Percentiles rank a stretch among this genome's conserved stretches.
phyloP scores from a whole-genome alignment of 2,888 invertebrate genomes.

The Yponomeuta evonymella region DNA sequence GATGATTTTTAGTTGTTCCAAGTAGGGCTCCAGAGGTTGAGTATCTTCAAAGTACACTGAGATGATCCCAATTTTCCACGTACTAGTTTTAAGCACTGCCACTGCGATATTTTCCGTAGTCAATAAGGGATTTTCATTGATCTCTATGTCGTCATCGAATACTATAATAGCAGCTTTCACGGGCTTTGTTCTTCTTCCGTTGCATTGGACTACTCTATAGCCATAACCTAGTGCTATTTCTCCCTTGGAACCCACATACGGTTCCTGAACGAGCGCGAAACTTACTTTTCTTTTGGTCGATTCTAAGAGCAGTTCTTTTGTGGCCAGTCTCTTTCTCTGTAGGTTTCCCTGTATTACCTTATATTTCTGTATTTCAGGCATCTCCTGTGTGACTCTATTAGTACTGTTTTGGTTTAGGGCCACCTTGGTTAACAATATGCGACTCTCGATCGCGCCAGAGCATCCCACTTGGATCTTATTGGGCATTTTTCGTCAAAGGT shows the following conservation, averaged over 20 bases:
- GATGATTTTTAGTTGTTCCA: not conserved
- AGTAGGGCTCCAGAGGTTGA: conserved; percentile 17
- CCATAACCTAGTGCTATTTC: not conserved
- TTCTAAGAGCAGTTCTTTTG: conserved; percentile 20
- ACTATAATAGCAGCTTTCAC: conserved; percentile 21
- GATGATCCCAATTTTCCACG: conserved; percentile 5
- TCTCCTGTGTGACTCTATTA: too few species aligned
- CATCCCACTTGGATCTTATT: too few species aligned
- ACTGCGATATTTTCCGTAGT: conserved; percentile 12
- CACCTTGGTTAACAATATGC: too few species aligned
- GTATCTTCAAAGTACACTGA: conserved; percentile 18
- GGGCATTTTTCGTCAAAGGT: too few species aligned
- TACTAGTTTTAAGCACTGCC: not conserved
- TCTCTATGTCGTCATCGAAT: conserved; percentile 9
- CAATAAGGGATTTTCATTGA: not conserved
- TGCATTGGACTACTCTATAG: conserved; percentile 16
- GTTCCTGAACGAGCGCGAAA: conserved; percentile 21
- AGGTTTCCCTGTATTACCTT: conserved; percentile 20
- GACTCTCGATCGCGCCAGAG: too few species aligned
- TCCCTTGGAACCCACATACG: conserved; percentile 18
- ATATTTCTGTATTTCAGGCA: too few species aligned
- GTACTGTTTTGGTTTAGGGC: too few species aligned
- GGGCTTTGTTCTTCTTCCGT: not conserved
- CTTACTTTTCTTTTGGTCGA: conserved; percentile 4
- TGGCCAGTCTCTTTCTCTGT: conserved; percentile 20